Conservation (phyloP, 2,797 vertebrate genomes). For the Falco berigora region DNA sequence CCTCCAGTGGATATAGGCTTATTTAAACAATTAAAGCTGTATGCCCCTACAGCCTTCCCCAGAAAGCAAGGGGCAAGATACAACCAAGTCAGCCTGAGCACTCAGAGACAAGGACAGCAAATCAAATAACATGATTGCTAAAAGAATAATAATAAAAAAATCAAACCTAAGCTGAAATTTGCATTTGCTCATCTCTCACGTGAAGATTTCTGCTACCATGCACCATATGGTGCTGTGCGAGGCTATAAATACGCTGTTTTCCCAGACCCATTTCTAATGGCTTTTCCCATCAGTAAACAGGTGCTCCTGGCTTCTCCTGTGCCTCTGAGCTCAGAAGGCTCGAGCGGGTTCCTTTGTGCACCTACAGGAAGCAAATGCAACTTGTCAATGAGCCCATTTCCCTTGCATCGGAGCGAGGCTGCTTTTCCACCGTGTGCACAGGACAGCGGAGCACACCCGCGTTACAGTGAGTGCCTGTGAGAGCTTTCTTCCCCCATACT, state of each 20-base stretch:
- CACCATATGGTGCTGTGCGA: conserved; percentile 27
- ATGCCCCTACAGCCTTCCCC: neutral
- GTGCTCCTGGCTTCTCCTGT: neutral
- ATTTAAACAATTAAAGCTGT: conserved; percentile 45
- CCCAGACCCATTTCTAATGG: conserved; percentile 29
- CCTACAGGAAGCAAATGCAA: neutral
- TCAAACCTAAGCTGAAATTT: conserved; percentile 10
- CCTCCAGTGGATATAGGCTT: neutral
- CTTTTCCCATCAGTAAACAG: conserved; percentile 44
- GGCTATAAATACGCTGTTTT: conserved; percentile 12
- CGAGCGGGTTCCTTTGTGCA: neutral
- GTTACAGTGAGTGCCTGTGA: neutral
- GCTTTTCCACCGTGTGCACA: neutral
- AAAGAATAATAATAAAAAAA: neutral
- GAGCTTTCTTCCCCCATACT: neutral
- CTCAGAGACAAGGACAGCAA: neutral
- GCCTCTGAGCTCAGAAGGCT: conserved; percentile 1
- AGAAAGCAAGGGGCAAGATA: neutral
- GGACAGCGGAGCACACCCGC: neutral
- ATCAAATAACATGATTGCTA: neutral
- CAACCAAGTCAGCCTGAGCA: neutral
- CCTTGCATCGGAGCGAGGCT: neutral
- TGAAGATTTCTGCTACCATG: conserved; percentile 24
- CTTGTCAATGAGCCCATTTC: neutral
- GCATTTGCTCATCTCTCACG: conserved; percentile 34